Conservation (phyloP, 2,113 vertebrate species). For the Nettapus auritus region DNA sequence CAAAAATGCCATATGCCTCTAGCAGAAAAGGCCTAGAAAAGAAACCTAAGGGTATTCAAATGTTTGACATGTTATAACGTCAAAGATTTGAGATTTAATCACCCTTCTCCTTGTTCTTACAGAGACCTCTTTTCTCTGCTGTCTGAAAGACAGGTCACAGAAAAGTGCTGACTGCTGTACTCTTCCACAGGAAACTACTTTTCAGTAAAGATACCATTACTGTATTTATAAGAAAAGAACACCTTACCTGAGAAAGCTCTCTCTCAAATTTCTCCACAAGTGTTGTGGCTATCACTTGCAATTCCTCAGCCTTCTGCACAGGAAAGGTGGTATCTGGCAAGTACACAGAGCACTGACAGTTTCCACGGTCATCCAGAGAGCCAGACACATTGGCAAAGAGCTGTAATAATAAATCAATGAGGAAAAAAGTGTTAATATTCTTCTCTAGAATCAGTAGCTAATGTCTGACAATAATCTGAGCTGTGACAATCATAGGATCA, state of each 20-base stretch:
- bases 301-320: constrained; percentile 67
- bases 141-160: not conserved
- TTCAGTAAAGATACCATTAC: not conserved
- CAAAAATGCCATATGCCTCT: not conserved
- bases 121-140: not conserved
- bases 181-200: not conserved
- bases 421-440: not conserved
- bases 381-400: constrained; percentile 67
- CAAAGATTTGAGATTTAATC: not conserved
- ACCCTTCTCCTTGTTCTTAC: not conserved
- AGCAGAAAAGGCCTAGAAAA: constrained; percentile 1
- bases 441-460: not conserved
- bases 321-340: constrained; percentile 76
- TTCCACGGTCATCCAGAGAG: constrained; percentile 53
- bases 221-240: not conserved
- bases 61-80: not conserved
- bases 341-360: constrained; percentile 74
- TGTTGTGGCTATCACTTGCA: constrained; percentile 46
- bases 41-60: not conserved
- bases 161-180: not conserved
- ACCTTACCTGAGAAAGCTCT: constrained; percentile 79
- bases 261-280: constrained; percentile 68
- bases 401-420: constrained; percentile 53
- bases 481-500: not conserved
- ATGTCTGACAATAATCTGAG: not conserved